Conservation (phyloP, 2,113 vertebrate genomes). For the Aphyosemion australe region DNA sequence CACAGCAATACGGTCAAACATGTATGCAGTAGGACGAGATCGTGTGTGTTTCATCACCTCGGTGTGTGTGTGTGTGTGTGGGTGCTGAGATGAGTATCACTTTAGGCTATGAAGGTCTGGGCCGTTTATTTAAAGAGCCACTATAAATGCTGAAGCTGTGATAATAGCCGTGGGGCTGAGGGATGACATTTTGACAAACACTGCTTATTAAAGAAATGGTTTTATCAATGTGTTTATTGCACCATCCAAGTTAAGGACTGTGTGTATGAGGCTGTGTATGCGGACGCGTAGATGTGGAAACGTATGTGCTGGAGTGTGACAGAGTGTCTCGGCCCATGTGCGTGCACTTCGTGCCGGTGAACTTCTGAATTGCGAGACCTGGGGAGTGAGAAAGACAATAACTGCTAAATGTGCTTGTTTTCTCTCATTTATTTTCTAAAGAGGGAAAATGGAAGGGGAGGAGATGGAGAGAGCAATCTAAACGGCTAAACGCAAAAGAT, state of each 20-base stretch:
- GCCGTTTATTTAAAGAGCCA: slow-evolving; percentile 75
- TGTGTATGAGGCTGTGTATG: slow-evolving; percentile 22
- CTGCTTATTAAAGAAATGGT: slow-evolving; percentile 80
- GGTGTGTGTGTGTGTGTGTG: slow-evolving; percentile 38
- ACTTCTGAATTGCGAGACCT: slow-evolving; percentile 43
- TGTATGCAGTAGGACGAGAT: slow-evolving; percentile 11
- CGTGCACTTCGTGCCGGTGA: slow-evolving; percentile 28
- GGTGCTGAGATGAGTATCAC: slow-evolving; percentile 53
- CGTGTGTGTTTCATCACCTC: slow-evolving; percentile 1
- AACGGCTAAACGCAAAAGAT: slow-evolving; percentile 46
- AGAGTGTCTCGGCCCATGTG: slow-evolving; percentile 21
- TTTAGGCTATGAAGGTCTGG: slow-evolving; percentile 54
- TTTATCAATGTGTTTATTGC: slow-evolving; percentile 78
- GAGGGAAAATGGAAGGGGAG: slow-evolving; percentile 48
- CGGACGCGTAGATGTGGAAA: slow-evolving; percentile 29
- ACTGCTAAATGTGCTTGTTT: slow-evolving; percentile 64
- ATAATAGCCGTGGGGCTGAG: slow-evolving; percentile 69
- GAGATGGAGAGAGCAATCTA: slow-evolving; percentile 50
- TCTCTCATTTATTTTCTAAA: slow-evolving; percentile 63
- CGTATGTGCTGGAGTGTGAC: slow-evolving; percentile 50
- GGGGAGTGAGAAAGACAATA: slow-evolving; percentile 57
- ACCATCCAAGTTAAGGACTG: slow-evolving; percentile 39
- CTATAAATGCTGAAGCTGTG: slow-evolving; percentile 75
- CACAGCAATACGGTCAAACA: slow-evolving; percentile 21
- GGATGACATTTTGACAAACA: slow-evolving; percentile 79